phyloP scores from a whole-genome alignment of 2,888 invertebrate genomes.

The Periphyllus acericola region DNA sequence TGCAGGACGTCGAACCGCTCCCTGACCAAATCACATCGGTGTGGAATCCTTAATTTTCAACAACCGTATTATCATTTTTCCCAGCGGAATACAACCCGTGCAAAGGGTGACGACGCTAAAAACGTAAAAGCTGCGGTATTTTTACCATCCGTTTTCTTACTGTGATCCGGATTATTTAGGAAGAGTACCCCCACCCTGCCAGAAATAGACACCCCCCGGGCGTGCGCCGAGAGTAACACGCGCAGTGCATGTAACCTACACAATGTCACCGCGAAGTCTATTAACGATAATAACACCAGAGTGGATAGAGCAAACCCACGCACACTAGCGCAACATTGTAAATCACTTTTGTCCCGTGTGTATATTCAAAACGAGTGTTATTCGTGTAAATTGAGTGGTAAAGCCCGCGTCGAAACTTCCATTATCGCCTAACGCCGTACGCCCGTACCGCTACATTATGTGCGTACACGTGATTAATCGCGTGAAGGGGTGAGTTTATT shows the following conservation, averaged over 20 bases:
- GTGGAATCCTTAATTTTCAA: too few relatives aligned
- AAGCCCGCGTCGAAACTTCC: constrained; percentile 33
- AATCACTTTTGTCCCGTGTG: constrained; percentile 30
- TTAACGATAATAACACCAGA: neutral
- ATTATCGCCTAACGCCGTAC: neutral
- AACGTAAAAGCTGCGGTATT: too few relatives aligned
- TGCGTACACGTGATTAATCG: constrained; percentile 45
- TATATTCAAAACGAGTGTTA: constrained; percentile 13
- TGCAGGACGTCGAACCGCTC: too few relatives aligned
- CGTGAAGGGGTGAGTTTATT: constrained; percentile 25
- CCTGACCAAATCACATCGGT: too few relatives aligned
- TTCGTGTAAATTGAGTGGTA: constrained; percentile 41
- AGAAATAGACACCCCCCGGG: neutral
- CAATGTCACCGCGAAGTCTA: neutral
- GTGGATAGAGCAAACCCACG: neutral
- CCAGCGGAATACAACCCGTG: neutral
- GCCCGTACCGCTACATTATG: too few relatives aligned
- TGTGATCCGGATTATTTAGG: neutral
- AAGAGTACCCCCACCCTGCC: neutral
- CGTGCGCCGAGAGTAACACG: neutral
- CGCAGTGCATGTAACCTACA: neutral
- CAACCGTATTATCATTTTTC: neutral
- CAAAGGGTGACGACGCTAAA: neutral
- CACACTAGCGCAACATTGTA: neutral
- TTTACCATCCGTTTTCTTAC: too few relatives aligned